Percentiles rank a stretch among this genome's conserved stretches.
These are phyloP conservation scores for Siniperca chuatsi DNA, from an alignment of 2,113 vertebrate genomes.

Conservation along the genomic window DNA sequence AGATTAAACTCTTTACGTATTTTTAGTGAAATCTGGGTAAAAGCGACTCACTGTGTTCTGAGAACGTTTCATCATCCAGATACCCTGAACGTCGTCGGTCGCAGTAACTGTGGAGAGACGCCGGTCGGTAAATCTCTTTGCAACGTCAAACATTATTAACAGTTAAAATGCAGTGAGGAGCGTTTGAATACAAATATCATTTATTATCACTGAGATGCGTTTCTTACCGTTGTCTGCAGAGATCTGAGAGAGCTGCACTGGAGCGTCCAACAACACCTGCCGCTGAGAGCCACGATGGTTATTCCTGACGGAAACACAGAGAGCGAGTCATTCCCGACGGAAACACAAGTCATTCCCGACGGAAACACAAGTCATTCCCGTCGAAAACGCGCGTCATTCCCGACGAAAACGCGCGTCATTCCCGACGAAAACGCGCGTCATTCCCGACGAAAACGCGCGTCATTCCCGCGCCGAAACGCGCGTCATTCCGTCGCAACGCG, in stretches of 20 bases:
- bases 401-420: too few relatives aligned
- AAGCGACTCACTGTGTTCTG: slow-evolving; percentile 64
- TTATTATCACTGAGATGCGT: neutral
- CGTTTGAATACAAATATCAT: neutral
- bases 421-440: too few relatives aligned
- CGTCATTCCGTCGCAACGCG: too few relatives aligned
- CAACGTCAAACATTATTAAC: neutral
- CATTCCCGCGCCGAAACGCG: too few relatives aligned
- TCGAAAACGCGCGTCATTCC: too few relatives aligned
- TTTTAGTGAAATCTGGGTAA: too few relatives aligned
- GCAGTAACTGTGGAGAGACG: slow-evolving; percentile 47
- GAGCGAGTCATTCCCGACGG: neutral
- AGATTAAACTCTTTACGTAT: neutral
- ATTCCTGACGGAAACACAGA: slow-evolving; percentile 59
- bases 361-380: too few relatives aligned
- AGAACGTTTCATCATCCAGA: slow-evolving; percentile 86
- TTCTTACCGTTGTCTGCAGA: slow-evolving; percentile 86
- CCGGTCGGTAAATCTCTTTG: too few relatives aligned
- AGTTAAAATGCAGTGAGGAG: neutral
- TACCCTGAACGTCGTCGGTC: slow-evolving; percentile 78
- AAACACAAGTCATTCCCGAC: neutral
- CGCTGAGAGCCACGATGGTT: slow-evolving; percentile 70
- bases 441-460: too few relatives aligned
- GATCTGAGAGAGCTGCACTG: slow-evolving; percentile 96
- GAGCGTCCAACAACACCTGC: slow-evolving; percentile 92